Evolutionary conservation across 2,888 invertebrate species (phyloP).

Genomic region (Catocala fraxini): DNA sequence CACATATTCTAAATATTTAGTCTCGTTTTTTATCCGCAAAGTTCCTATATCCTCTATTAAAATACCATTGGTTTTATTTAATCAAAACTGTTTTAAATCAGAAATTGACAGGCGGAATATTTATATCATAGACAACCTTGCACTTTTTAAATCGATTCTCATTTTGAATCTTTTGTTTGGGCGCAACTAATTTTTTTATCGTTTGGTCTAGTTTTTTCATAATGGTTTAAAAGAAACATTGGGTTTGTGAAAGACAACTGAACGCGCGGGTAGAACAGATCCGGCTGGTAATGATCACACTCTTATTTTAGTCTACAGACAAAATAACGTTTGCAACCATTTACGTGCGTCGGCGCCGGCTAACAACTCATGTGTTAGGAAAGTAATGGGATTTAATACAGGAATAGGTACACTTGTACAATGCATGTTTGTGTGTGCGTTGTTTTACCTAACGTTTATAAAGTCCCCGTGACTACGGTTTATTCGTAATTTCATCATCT

Average conservation of each 20-base stretch:
- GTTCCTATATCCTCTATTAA: constrained; percentile 6
- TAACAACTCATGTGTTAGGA: constrained; percentile 23
- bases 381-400: constrained; percentile 40
- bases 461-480: no score
- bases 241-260: constrained; percentile 25
- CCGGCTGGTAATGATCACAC: constrained; percentile 49
- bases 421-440: no score
- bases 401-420: no score
- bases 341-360: constrained; percentile 22
- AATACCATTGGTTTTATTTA: constrained; percentile 3
- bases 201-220: constrained; percentile 20
- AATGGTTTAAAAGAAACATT: constrained; percentile 32
- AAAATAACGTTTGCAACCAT: constrained; percentile 43
- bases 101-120: constrained; percentile 1
- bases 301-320: constrained; percentile 52
- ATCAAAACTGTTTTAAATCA: constrained; percentile 21
- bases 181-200: background rate
- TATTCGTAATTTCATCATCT: no score
- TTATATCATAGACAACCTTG: constrained; percentile 13
- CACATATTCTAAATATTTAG: constrained; percentile 16
- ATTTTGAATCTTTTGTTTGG: constrained; percentile 2
- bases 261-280: constrained; percentile 36
- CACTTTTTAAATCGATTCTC: constrained; percentile 13
- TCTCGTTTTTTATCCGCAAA: constrained; percentile 6
- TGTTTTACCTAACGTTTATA: no score